Evolutionary conservation across 1,140 invertebrate genomes (phyloP), one percentile per base, ranked within the genome.

Genomic region (Globodera ellingtonae): DNA sequence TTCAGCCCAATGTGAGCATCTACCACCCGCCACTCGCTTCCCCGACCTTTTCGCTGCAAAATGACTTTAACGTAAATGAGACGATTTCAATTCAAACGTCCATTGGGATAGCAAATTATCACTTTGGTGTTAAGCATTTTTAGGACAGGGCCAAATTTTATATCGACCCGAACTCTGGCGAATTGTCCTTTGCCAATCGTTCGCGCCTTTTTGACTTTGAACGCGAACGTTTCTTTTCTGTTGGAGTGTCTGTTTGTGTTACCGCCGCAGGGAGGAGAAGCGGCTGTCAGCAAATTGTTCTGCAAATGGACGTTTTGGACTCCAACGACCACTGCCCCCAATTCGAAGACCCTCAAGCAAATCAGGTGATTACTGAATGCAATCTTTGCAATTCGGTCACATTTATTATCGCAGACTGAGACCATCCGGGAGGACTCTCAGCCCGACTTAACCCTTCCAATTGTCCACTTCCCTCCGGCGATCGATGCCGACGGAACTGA

Each of bases 301-400:
- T 77, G 69, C 3, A 50, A 24, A 69, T 77, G 18, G 21, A 77
- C 44, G 35, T 77, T 15, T 15, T 77, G 13, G 75, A 77, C 69
- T 10, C 48, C 44, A 77, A 77, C 21, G 75, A 77, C 69, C 44
- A 77, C 21, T 77, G 75, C 24, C 75, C 75, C 24, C 44, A 65
- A 35, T 77, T 77, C 67, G 69, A 77, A 24, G 48, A 5, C 24
- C 48, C 48, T 15, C 18, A 77, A 67, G 9, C 35, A 48, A 21
- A 77, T 44, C 44, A 77, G 18, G 67, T 47, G 13, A 7, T 18
- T 35, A 8, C 0, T 24, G 8, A 69, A 44, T 15, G 18, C 50
- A 77, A 77, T 18, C 35, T 69, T 21, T 69, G 66, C 9, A 69
- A 69, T 69, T 69, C 8, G 21, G 2, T 2, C n/a, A 65, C 67